Evolutionary conservation across 2,797 vertebrate genomes (phyloP), one percentile per base, ranked within the genome.

Genomic region (Amazona finschi): DNA sequence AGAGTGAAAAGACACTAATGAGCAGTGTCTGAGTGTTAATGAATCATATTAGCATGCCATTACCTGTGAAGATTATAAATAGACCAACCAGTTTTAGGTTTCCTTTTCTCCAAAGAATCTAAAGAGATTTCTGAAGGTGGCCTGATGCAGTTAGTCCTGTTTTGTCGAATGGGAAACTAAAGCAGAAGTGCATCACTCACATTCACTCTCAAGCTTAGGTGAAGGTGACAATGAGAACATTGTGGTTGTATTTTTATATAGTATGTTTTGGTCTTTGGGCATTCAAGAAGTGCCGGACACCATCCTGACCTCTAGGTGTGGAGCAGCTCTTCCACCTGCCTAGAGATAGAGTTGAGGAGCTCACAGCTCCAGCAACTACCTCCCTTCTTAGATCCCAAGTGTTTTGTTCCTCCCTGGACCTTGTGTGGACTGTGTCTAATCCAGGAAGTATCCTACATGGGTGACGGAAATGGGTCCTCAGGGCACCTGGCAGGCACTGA

Each of bases 1-100:
- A 66, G 87, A 89, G 86, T 80, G 84, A 89, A 95, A 94, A 76
- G 82, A 91, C 85, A 95, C 80, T 96, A 96, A 96, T 94, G 93
- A 97, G 90, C 62, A 73, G 47, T 78, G 72, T 76, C 89, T 91
- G 91, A 67, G 84, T 75, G 69, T 86, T 96, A 97, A 96, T 96
- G 95, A 96, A 90, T 87, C 57, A 17, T 79, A 94, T 96, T 96
- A 95, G 80, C 87, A 89, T 94, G 71, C 71, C 65, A 85, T 95
- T 96, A 94, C 91, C 89, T 91, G 91, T 76, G 84, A 90, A 65
- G 94, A 94, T 94, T 89, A 91, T 46, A 94, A 94, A 91, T 73
- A 92, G 82, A 93, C 55, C 14, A 13, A 90, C 38, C 58, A 85
- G 38, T 70, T 93, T 69, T 61, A 78, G 52, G 66, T 55, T 70